phyloP scores from a whole-genome alignment of 2,797 vertebrate species.

The Hippopotamyrus pictus region DNA sequence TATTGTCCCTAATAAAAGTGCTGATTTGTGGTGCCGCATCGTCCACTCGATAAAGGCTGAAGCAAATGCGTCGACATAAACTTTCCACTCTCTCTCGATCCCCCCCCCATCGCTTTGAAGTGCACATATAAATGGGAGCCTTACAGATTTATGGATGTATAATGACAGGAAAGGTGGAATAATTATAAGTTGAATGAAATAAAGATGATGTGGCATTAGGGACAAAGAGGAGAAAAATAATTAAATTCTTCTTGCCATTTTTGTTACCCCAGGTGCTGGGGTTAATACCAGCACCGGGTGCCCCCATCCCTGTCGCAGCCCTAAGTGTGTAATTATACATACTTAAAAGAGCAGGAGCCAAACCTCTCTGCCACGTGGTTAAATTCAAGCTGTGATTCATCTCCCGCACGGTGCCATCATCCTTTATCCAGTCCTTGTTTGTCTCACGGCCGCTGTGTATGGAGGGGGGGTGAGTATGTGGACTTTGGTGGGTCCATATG shows the following conservation, averaged over 20 bases:
- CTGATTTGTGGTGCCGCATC: constrained; percentile 70
- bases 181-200: constrained; percentile 50
- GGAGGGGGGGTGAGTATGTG: constrained; percentile 38
- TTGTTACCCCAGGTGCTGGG: constrained; percentile 43
- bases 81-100: constrained; percentile 26
- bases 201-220: constrained; percentile 38
- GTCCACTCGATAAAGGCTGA: constrained; percentile 61
- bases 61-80: constrained; percentile 55
- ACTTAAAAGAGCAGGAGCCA: constrained; percentile 41
- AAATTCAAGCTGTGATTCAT: constrained; percentile 58
- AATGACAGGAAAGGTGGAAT: constrained; percentile 7
- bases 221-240: constrained; percentile 32
- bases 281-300: constrained; percentile 48
- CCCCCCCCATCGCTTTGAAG: constrained; percentile 27
- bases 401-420: constrained; percentile 51
- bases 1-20: constrained; percentile 67
- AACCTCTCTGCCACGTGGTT: constrained; percentile 33
- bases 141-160: constrained; percentile 19
- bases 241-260: constrained; percentile 47
- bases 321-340: constrained; percentile 57
- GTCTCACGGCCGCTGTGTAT: not conserved
- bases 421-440: constrained; percentile 37
- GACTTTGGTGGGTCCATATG: constrained; percentile 43
- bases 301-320: constrained; percentile 42
- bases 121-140: not conserved